phyloP scores from a whole-genome alignment of 1,140 invertebrate genomes.

The Brachionus angularis region DNA sequence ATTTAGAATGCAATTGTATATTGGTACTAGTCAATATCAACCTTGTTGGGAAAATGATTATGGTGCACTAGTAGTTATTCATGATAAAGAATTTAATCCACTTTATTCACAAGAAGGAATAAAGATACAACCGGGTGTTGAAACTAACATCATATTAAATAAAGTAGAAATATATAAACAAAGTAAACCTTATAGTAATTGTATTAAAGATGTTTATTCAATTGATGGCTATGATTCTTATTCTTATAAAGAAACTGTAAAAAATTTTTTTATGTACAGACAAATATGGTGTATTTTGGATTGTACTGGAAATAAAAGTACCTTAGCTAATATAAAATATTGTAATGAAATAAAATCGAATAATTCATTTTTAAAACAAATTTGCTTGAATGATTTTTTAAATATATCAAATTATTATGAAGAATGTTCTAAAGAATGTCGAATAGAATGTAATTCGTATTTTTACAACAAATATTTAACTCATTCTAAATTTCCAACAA shows the following conservation, averaged over 20 bases:
- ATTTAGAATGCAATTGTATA: neutral
- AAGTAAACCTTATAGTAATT: slow-evolving; percentile 1
- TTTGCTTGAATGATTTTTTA: neutral
- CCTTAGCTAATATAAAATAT: neutral
- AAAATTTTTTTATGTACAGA: neutral
- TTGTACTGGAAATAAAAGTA: neutral
- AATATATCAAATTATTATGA: slow-evolving; percentile 13
- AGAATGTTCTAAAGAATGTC: neutral
- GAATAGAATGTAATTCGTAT: slow-evolving; percentile 8
- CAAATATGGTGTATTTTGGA: neutral
- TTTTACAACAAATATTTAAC: neutral
- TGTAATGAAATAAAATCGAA: neutral
- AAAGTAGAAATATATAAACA: neutral
- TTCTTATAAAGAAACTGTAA: slow-evolving; percentile 8
- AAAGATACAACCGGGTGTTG: neutral
- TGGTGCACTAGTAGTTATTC: slow-evolving; percentile 11
- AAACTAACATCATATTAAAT: slow-evolving; percentile 7
- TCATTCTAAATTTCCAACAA: neutral
- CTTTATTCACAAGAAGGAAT: slow-evolving; percentile 10
- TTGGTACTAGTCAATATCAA: slow-evolving; percentile 8
- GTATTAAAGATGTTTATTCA: neutral
- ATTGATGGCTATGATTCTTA: neutral
- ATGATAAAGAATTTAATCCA: neutral
- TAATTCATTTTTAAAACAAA: neutral
- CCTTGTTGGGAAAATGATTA: slow-evolving; percentile 27